These are phyloP conservation scores for Propithecus deckenii DNA, from an alignment of 2,797 vertebrate genomes.

Conservation along the genomic window DNA sequence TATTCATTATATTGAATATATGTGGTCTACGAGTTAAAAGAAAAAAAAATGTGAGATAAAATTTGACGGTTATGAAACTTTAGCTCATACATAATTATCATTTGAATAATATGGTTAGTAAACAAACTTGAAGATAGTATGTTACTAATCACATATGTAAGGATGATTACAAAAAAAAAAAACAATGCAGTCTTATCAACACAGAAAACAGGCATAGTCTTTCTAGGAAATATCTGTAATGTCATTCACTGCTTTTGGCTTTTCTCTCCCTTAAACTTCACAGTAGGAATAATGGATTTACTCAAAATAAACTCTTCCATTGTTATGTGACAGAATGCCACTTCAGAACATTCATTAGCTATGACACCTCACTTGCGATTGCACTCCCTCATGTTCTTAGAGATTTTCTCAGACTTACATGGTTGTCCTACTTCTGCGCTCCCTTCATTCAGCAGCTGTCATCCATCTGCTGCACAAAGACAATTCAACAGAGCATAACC, in stretches of 20 bases:
- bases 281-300: neutral
- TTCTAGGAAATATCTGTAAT: neutral
- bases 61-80: neutral
- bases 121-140: neutral
- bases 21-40: neutral
- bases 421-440: neutral
- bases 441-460: neutral
- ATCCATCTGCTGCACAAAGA: neutral
- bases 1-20: slow-evolving; percentile 9
- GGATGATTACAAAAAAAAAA: neutral
- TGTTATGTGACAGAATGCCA: neutral
- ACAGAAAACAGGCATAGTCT: neutral
- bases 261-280: neutral
- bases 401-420: neutral
- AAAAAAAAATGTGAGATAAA: neutral
- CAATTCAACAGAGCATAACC: neutral
- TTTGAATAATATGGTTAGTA: neutral
- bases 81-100: neutral
- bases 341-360: neutral
- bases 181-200: neutral
- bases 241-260: neutral
- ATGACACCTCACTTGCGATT: neutral
- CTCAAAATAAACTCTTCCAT: neutral
- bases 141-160: neutral
- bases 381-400: neutral